These are phyloP conservation scores for Glaucomys volans DNA, from an alignment of 2,113 vertebrate genomes.

Conservation along the genomic window DNA sequence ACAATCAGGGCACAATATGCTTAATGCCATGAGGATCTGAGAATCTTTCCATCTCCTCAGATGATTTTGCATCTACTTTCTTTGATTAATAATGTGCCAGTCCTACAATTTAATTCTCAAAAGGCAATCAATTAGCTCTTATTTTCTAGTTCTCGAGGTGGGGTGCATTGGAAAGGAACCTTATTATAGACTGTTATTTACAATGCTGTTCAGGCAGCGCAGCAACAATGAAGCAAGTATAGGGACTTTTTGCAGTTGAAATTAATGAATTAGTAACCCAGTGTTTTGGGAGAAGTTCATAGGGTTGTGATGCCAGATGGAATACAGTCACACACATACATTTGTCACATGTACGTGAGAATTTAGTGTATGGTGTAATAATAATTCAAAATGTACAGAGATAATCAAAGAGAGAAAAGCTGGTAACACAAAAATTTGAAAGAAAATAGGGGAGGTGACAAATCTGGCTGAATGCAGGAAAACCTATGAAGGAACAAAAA, in stretches of 20 bases:
- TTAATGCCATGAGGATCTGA: neutral
- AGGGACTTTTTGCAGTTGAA: neutral
- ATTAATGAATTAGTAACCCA: neutral
- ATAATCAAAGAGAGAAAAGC: neutral
- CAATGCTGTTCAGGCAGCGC: neutral
- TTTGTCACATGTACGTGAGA: neutral
- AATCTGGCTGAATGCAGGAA: neutral
- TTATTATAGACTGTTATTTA: neutral
- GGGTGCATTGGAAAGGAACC: neutral
- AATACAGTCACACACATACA: neutral
- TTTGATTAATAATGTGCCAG: neutral
- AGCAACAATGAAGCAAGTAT: neutral
- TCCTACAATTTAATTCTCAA: constrained; percentile 16
- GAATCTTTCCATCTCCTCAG: neutral
- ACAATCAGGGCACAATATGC: neutral
- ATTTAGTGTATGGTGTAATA: neutral
- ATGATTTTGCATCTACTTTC: constrained; percentile 1
- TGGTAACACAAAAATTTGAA: neutral
- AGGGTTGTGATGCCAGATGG: neutral
- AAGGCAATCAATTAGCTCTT: neutral
- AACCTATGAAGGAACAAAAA: neutral
- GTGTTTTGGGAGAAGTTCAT: neutral
- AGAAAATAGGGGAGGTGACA: neutral
- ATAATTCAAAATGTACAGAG: neutral
- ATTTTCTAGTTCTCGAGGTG: neutral